A percentile compares a stretch with the other conserved stretches of the same genome.
Conservation (phyloP, 2,113 vertebrate genomes). For the Vireo altiloquus region DNA sequence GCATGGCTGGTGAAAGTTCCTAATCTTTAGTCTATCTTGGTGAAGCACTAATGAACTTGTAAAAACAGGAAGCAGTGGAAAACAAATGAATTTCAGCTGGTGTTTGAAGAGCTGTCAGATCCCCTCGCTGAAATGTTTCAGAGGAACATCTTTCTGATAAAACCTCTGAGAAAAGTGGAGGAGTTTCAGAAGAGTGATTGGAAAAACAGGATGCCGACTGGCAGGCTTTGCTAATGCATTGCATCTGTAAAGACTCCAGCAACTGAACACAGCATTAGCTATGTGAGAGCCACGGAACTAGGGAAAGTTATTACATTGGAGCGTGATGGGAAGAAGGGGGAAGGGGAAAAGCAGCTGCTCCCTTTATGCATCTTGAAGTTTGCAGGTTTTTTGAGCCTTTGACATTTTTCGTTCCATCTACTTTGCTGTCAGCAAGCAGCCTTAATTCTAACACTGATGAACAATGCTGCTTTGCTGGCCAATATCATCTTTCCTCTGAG, state of each 20-base stretch:
- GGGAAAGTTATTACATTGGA: constrained; percentile 61
- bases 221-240: constrained; percentile 58
- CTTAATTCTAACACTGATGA: constrained; percentile 24
- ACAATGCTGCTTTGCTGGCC: constrained; percentile 34
- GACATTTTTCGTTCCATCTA: constrained; percentile 36
- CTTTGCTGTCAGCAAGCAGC: neutral
- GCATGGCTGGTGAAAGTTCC: constrained; percentile 10
- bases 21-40: constrained; percentile 57
- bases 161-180: constrained; percentile 77
- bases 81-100: constrained; percentile 78
- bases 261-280: constrained; percentile 16
- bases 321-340: constrained; percentile 23
- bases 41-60: constrained; percentile 66
- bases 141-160: constrained; percentile 75
- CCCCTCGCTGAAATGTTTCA: constrained; percentile 67
- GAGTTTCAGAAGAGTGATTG: constrained; percentile 72
- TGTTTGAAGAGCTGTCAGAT: constrained; percentile 74
- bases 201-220: constrained; percentile 75
- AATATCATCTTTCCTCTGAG: neutral
- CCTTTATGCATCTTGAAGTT: constrained; percentile 19
- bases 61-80: constrained; percentile 70
- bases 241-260: constrained; percentile 58
- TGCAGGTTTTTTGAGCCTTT: neutral
- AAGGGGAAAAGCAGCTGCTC: constrained; percentile 5
- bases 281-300: constrained; percentile 12